A percentile compares a stretch with the other conserved stretches of the same genome.
These are phyloP conservation scores for Dascyllus trimaculatus DNA, from an alignment of 2,113 vertebrate species.

Conservation along the genomic window DNA sequence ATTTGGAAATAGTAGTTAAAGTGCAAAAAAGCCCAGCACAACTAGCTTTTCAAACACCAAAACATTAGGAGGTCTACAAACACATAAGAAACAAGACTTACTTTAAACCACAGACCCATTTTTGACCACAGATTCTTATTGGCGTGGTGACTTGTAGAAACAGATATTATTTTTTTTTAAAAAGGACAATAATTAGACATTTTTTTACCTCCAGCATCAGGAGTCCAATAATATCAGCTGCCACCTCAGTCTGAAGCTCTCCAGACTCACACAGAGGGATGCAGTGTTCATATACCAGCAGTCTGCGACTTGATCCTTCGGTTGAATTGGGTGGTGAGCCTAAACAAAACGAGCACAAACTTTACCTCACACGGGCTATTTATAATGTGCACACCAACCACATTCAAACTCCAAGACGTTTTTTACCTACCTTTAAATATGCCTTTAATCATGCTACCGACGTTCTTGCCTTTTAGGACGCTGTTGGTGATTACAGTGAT, in stretches of 20 bases:
- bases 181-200: neutral
- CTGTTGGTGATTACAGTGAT: slow-evolving; percentile 83
- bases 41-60: no score
- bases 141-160: no score
- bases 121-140: no score
- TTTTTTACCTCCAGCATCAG: slow-evolving; percentile 94
- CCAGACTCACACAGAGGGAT: slow-evolving; percentile 93
- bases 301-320: slow-evolving; percentile 86
- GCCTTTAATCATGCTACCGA: slow-evolving; percentile 87
- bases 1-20: no score
- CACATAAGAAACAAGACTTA: no score
- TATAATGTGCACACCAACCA: neutral
- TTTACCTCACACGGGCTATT: neutral
- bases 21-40: no score
- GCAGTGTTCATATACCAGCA: slow-evolving; percentile 90
- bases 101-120: no score
- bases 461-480: slow-evolving; percentile 88
- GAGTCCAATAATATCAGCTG: slow-evolving; percentile 92
- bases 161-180: no score
- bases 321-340: slow-evolving; percentile 88
- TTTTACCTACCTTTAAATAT: slow-evolving; percentile 90
- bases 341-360: slow-evolving; percentile 57
- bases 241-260: slow-evolving; percentile 89
- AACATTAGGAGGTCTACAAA: no score
- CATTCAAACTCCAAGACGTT: neutral